phyloP scores from a whole-genome alignment of 2,113 vertebrate genomes.

The Astur gentilis region DNA sequence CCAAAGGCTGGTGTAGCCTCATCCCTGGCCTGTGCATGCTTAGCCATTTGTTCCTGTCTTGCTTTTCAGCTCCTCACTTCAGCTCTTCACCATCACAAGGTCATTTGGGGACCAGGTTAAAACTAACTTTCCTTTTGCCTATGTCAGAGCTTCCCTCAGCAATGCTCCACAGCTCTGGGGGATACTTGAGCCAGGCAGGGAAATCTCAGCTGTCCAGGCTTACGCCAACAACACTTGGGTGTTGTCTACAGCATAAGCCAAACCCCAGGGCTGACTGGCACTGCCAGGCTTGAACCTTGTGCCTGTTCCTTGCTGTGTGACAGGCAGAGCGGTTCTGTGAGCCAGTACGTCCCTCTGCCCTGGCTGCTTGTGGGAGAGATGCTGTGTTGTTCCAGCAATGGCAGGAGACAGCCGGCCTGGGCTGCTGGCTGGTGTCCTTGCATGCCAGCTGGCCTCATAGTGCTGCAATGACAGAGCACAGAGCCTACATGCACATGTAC shows the following conservation, averaged over 20 bases:
- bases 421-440: not conserved
- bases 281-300: not conserved
- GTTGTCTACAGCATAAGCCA: not conserved
- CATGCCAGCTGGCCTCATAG: not conserved
- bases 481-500: not conserved
- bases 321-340: not conserved
- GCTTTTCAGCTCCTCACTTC: not conserved
- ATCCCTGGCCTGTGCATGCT: not conserved
- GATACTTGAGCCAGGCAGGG: not conserved
- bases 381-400: not conserved
- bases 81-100: not conserved
- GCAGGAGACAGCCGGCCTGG: not conserved
- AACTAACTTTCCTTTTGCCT: not conserved
- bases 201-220: not conserved
- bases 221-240: not conserved
- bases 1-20: not conserved
- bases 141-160: not conserved
- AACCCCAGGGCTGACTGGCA: not conserved
- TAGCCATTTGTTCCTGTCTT: not conserved
- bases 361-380: accelerated
- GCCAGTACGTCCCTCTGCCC: not conserved
- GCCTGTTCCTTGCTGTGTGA: not conserved
- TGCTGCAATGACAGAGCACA: not conserved
- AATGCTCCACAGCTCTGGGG: not conserved
- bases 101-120: not conserved